Evolutionary conservation across 2,113 vertebrate species (phyloP), one percentile per base, ranked within the genome.

Genomic region (Poecile atricapillus): DNA sequence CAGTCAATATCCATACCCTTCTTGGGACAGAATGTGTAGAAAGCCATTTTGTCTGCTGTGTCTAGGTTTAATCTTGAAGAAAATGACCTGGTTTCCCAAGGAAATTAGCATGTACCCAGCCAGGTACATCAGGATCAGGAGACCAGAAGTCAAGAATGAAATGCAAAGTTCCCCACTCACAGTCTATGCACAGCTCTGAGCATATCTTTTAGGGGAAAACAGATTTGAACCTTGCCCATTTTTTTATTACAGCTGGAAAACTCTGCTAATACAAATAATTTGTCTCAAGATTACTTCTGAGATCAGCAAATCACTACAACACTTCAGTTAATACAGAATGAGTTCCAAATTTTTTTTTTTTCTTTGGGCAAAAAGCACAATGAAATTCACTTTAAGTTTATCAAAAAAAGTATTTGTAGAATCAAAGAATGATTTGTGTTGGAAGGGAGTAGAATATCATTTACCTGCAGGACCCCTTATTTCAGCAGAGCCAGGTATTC

Each of bases 91-190:
- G 0, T 64, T 83, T 73, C 35, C 30, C 7, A n/a, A 89, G 18
- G 37, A 71, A 75, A 59, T 18, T 28, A 11, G 11, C 25, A 33
- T 0, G 0, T 5, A 43, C 8, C 23, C 13, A 73, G 10, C 30
- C 14, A 93, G 27, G 44, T 46, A 16, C 13, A n/a, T 6, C 43
- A 56, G 60, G 35, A 59, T 46, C 56, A 70, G n/a, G 33, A 64
- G 47, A 76, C 13, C 8, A 52, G 49, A 56, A 83, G 7, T 76
- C 20, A 28, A n/a, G 35, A 64, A 46, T 33, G 3, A 86, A 68
- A 63, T 13, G 13, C 4, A 15, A 33, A 31, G 18, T 68, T 91
- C 14, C 11, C 5, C 23, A 35, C 3, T 59, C 39, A 39, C 6
- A n/a, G 10, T 13, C 3, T 6, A 37, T 3, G 8, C 4, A 5